A percentile compares a stretch with the other conserved stretches of the same genome.
phyloP scores from a whole-genome alignment of 2,888 invertebrate genomes.

The Neoaliturus tenellus region DNA sequence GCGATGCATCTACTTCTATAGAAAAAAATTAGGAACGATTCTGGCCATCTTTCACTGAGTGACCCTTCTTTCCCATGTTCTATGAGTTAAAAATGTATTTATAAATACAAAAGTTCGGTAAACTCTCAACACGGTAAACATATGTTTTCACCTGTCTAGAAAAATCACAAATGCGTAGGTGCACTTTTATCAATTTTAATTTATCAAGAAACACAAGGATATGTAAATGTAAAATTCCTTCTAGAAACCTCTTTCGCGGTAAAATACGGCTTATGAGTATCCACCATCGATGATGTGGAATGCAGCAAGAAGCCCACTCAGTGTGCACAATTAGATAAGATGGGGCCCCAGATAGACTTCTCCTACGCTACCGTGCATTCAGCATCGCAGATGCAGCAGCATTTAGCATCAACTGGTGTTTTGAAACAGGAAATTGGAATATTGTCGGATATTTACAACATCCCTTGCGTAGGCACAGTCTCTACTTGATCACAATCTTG shows the following conservation, averaged over 20 bases:
- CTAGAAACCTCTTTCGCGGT: background rate
- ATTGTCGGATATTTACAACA: background rate
- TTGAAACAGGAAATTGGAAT: conserved; percentile 1
- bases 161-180: background rate
- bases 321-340: background rate
- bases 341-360: background rate
- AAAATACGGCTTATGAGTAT: background rate
- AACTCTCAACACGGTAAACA: too few species aligned
- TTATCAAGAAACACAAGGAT: background rate
- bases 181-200: background rate
- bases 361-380: background rate
- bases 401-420: background rate
- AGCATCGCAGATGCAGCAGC: background rate
- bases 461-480: background rate
- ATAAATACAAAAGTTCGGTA: too few species aligned
- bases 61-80: too few species aligned
- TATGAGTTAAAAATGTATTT: too few species aligned
- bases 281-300: background rate
- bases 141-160: too few species aligned
- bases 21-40: too few species aligned
- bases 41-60: too few species aligned
- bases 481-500: too few species aligned
- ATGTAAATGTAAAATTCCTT: conserved; percentile 6
- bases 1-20: too few species aligned
- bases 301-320: background rate